These are phyloP conservation scores for Ariopsis seemanni DNA, from an alignment of 2,113 vertebrate species.

Conservation along the genomic window DNA sequence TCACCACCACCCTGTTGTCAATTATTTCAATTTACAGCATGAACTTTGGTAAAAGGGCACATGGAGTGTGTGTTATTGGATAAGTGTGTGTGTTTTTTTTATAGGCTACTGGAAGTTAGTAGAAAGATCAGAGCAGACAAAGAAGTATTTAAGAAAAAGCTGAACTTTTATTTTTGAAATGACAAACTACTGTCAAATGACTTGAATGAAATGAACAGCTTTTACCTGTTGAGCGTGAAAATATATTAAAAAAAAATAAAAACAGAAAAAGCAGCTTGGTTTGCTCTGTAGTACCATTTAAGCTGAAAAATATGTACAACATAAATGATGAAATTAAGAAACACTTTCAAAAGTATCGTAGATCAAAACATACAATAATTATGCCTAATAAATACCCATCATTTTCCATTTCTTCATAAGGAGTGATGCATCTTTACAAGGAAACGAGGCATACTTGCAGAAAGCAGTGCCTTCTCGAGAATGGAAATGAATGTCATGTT, in stretches of 20 bases:
- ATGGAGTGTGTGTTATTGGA: too few species aligned
- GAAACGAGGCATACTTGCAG: constrained; percentile 70
- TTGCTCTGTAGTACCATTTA: constrained; percentile 83
- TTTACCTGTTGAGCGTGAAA: constrained; percentile 79
- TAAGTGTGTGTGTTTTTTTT: neutral
- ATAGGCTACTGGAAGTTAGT: neutral
- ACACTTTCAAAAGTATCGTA: constrained; percentile 78
- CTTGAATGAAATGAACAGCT: constrained; percentile 87
- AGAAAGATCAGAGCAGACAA: constrained; percentile 11
- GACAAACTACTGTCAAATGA: constrained; percentile 89
- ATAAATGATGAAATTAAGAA: constrained; percentile 81
- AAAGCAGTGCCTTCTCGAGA: constrained; percentile 66
- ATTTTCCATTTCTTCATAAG: constrained; percentile 79
- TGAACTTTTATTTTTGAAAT: constrained; percentile 84
- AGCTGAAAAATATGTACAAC: constrained; percentile 87
- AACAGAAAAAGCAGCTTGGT: constrained; percentile 78
- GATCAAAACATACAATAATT: constrained; percentile 81
- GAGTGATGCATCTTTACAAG: constrained; percentile 79
- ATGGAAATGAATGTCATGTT: constrained; percentile 70
- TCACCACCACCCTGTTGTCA: too few species aligned
- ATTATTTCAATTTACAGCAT: too few species aligned
- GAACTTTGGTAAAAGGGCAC: too few species aligned
- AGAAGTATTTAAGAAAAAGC: constrained; percentile 63
- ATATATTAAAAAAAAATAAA: constrained; percentile 53
- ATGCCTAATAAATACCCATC: constrained; percentile 86